Evolutionary conservation across 2,113 vertebrate genomes (phyloP).

Genomic region (Labrus mixtus): DNA sequence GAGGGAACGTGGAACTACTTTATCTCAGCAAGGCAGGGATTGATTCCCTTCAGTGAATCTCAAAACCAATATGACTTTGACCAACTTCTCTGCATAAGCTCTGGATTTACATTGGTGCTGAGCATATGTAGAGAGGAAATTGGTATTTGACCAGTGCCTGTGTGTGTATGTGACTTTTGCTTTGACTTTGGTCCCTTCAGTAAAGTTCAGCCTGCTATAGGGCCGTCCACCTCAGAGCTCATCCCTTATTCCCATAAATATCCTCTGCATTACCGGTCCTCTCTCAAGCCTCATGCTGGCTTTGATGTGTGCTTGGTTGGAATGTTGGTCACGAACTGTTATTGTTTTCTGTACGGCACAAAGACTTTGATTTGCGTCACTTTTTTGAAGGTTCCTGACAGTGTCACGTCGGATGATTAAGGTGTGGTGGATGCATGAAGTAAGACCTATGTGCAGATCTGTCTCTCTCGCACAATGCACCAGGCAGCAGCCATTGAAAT

Average conservation of each 20-base stretch:
- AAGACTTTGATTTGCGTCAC: slow-evolving; percentile 63
- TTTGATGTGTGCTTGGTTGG: slow-evolving; percentile 57
- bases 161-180: slow-evolving; percentile 44
- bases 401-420: slow-evolving; percentile 36
- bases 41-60: slow-evolving; percentile 57
- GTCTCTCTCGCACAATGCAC: slow-evolving; percentile 26
- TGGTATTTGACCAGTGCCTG: slow-evolving; percentile 54
- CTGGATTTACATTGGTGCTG: slow-evolving; percentile 56
- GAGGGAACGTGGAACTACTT: slow-evolving; percentile 38
- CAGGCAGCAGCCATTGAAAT: slow-evolving; percentile 47
- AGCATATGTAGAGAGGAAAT: slow-evolving; percentile 65
- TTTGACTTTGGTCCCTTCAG: slow-evolving; percentile 33
- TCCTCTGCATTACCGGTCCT: slow-evolving; percentile 29
- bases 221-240: slow-evolving; percentile 40
- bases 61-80: slow-evolving; percentile 63
- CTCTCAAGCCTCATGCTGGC: slow-evolving; percentile 14
- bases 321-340: slow-evolving; percentile 70
- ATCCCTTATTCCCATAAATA: slow-evolving; percentile 33
- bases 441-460: slow-evolving; percentile 22
- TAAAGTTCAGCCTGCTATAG: slow-evolving; percentile 52
- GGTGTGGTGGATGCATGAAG: slow-evolving; percentile 9
- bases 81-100: slow-evolving; percentile 60
- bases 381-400: slow-evolving; percentile 49
- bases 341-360: slow-evolving; percentile 52
- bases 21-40: slow-evolving; percentile 43